Evolutionary conservation across 2,888 invertebrate species (phyloP).

Genomic region (Eupithecia insigniata): DNA sequence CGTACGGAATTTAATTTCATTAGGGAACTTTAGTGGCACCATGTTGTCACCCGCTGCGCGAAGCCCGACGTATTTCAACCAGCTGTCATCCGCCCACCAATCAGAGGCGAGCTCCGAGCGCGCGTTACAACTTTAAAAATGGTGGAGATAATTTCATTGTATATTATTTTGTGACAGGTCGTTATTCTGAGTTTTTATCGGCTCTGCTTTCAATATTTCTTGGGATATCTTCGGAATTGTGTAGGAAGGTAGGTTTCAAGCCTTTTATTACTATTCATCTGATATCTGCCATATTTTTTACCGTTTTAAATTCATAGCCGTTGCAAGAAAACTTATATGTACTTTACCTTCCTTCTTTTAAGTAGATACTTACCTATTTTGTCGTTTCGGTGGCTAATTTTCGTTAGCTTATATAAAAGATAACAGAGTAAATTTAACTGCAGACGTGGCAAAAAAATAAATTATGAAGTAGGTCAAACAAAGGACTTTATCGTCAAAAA

Average conservation of each 20-base stretch:
- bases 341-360: neutral
- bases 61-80: slow-evolving; percentile 78
- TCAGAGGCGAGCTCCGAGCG: slow-evolving; percentile 58
- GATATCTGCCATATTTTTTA: slow-evolving; percentile 32
- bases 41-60: slow-evolving; percentile 82
- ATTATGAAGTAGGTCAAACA: slow-evolving; percentile 20
- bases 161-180: slow-evolving; percentile 84
- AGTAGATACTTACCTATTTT: neutral
- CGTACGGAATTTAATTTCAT: slow-evolving; percentile 84
- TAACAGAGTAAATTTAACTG: neutral
- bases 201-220: slow-evolving; percentile 73
- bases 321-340: neutral
- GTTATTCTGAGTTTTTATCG: slow-evolving; percentile 82
- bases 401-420: slow-evolving; percentile 8
- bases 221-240: slow-evolving; percentile 56
- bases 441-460: neutral
- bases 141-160: slow-evolving; percentile 84
- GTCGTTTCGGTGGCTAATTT: slow-evolving; percentile 12
- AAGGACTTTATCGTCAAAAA: slow-evolving; percentile 36
- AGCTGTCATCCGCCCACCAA: slow-evolving; percentile 80
- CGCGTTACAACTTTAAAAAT: slow-evolving; percentile 79
- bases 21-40: slow-evolving; percentile 80
- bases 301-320: neutral
- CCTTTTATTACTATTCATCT: slow-evolving; percentile 20
- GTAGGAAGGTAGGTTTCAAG: slow-evolving; percentile 31